Conservation (phyloP, 2,113 vertebrate genomes). For the Lutjanus erythropterus region DNA sequence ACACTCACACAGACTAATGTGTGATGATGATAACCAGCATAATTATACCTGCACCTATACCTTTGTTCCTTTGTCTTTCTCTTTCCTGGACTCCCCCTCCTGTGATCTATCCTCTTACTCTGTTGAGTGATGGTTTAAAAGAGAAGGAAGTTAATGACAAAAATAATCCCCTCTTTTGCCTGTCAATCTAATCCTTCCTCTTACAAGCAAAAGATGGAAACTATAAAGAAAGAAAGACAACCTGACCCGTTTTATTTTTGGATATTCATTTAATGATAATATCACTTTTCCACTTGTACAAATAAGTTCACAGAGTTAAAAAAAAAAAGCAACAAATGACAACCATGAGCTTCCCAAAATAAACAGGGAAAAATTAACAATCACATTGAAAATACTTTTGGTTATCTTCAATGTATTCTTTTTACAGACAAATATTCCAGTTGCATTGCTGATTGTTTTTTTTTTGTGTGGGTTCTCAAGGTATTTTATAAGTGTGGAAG, state of each 20-base stretch:
- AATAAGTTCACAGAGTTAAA: conserved; percentile 76
- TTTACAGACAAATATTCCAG: conserved; percentile 81
- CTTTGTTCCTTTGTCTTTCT: conserved; percentile 7
- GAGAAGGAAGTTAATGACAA: conserved; percentile 41
- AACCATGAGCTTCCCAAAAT: conserved; percentile 81
- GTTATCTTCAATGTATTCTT: conserved; percentile 82
- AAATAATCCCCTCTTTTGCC: conserved; percentile 2
- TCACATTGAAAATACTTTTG: conserved; percentile 80
- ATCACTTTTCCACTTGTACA: conserved; percentile 76
- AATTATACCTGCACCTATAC: neutral
- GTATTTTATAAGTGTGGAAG: conserved; percentile 4
- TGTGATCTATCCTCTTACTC: neutral
- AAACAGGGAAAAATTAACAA: conserved; percentile 83
- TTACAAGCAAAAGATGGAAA: conserved; percentile 21
- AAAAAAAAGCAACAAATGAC: conserved; percentile 51
- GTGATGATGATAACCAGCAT: neutral
- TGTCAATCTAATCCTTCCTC: conserved; percentile 30
- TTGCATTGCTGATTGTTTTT: conserved; percentile 65
- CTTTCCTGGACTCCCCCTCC: conserved; percentile 4
- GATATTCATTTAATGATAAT: conserved; percentile 82
- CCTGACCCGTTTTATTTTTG: conserved; percentile 3
- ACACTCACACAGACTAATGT: neutral
- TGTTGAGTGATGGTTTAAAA: conserved; percentile 39
- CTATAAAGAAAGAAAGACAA: conserved; percentile 2
- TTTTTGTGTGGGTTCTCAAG: conserved; percentile 26